phyloP scores from a whole-genome alignment of 2,888 invertebrate species.

The Pteria penguin region DNA sequence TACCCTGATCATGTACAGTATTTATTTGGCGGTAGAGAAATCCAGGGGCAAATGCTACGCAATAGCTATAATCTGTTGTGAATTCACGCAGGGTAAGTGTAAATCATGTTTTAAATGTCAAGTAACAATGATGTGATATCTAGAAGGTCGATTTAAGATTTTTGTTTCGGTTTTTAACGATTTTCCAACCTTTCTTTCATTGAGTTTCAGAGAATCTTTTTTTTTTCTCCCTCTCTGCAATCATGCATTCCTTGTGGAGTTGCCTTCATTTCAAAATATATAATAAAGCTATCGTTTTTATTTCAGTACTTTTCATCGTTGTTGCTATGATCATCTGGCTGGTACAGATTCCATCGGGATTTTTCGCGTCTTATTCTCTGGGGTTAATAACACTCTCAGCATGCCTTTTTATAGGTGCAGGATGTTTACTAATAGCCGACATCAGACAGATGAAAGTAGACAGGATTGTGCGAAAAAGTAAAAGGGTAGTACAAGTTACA shows the following conservation, averaged over 20 bases:
- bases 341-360: constrained; percentile 15
- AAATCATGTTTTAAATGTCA: too few relatives aligned
- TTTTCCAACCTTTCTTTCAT: too few relatives aligned
- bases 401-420: constrained; percentile 22
- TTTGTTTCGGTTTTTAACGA: too few relatives aligned
- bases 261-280: not conserved
- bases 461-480: constrained; percentile 10
- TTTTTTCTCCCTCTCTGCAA: too few relatives aligned
- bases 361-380: constrained; percentile 34
- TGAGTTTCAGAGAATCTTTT: too few relatives aligned
- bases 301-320: constrained; percentile 24
- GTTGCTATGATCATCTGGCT: constrained; percentile 37
- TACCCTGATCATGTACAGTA: constrained; percentile 8
- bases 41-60: constrained; percentile 28
- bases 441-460: constrained; percentile 6
- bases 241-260: too few relatives aligned
- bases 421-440: constrained; percentile 34
- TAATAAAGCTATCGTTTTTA: not conserved
- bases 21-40: constrained; percentile 30
- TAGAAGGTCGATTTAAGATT: too few relatives aligned
- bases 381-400: constrained; percentile 27
- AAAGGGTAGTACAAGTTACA: constrained; percentile 1
- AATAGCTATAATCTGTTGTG: constrained; percentile 16
- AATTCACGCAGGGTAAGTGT: not conserved
- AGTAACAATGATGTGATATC: too few relatives aligned